Evolutionary conservation across 2,888 invertebrate genomes (phyloP), one percentile per base, ranked within the genome.

Genomic region (Thelaira solivaga): DNA sequence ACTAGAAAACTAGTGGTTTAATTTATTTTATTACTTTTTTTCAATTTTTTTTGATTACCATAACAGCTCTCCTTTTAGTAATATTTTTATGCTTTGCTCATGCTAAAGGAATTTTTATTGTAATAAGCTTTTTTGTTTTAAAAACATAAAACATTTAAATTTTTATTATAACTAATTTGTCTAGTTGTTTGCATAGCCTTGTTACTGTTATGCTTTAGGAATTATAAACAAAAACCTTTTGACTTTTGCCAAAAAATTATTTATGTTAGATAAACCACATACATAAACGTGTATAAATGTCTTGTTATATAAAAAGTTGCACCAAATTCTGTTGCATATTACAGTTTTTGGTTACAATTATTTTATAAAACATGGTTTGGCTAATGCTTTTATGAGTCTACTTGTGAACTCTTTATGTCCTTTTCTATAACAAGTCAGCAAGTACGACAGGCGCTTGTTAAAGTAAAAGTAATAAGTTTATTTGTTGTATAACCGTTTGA

Each of bases 151-250:
- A 53, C 67, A 67, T 61, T 74, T 68, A 61, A 68, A 75, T 55
- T 53, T 55, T 34, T 55, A 75, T 61, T 68, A 61, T 55, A 62
- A 75, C 75, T 62, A 76, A 76, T 76, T 76, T 76, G 69, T 64
- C 69, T 76, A 53, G 2, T 43, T 34, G 16, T 31, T 68, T 34
- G 41, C 41, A 41, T 55, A 62, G 1, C 16, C 20, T n/a, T 62
- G 53, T 31, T 67, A 29, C 26, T 57, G 34, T 69, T 69, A 49
- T 64, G 55, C 69, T 71, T 64, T 51, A 53, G 64, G 71, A 69
- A 76, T 71, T 76, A 49, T 51, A 49, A 76, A 65, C 64, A 64
- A 71, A 49, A 64, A 36, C 51, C 71, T 76, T 71, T 71, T 61
- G 59, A 76, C 64, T 76, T 71, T 62, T 62, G 53, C 24, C 43